Evolutionary conservation across 92 coral and sea anemone genomes (phyloP), one percentile per base, ranked within the genome.

Genomic region (Porites evermanni): DNA sequence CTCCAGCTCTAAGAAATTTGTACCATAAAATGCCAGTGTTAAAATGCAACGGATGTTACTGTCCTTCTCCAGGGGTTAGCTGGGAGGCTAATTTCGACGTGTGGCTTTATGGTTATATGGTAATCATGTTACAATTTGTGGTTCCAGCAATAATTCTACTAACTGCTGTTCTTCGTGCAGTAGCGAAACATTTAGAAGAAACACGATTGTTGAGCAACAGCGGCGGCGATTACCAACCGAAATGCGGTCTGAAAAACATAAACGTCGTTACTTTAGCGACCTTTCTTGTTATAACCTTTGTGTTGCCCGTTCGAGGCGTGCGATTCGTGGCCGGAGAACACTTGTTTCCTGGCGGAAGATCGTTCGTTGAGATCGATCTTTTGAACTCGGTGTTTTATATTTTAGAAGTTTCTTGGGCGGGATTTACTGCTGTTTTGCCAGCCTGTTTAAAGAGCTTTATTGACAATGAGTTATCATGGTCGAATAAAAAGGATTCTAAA

Each of bases 71-170:
- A 9, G 72, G 86, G 8, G 79, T 82, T 53, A 72, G 79, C 51
- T 82, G 86, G 86, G 86, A 82, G 63, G 86, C 86, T 12, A 61
- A 82, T 82, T 82, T 82, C 72, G 86, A 82, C 50, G 86, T 82
- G 23, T 82, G 86, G 79, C 86, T 82, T 13, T 82, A 82, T 38
- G 86, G 86, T 12, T 82, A 82, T 63, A 73, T 82, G 86, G 67
- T 82, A 1, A 72, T 82, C 26, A 56, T 82, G 60, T 51, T 82
- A 4, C 86, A 82, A 59, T 82, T 82, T 32, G 86, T 82, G 12
- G 71, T 82, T 14, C 86, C 86, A 44, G 79, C 86, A 60, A 72
- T 73, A 18, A 72, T 82, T 18, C 86, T 82, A 7, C 72, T 64
- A 18, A 71, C 79, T 9, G 78, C 86, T 59, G 61, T 59, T 26